A percentile compares a stretch with the other conserved stretches of the same genome.
These are phyloP conservation scores for Trilocha varians DNA, from an alignment of 2,888 invertebrate species.

Conservation along the genomic window DNA sequence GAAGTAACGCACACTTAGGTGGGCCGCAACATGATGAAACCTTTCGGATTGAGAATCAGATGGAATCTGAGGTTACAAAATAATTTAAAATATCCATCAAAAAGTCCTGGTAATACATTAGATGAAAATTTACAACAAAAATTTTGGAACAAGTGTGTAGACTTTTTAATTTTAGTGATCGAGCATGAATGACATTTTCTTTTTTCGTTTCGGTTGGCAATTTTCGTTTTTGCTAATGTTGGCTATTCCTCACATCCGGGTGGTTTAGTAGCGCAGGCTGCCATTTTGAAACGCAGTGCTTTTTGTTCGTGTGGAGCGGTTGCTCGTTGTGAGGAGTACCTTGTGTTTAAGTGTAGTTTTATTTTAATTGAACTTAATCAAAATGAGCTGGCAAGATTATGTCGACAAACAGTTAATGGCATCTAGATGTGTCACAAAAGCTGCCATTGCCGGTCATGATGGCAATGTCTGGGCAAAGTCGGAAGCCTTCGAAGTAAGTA, in stretches of 20 bases:
- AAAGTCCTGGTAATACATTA: too few species aligned
- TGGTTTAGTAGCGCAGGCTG: constrained; percentile 59
- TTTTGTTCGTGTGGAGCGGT: constrained; percentile 73
- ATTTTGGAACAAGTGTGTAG: too few species aligned
- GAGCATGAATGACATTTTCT: constrained; percentile 2
- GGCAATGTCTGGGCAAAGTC: constrained; percentile 97
- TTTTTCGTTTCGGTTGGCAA: not conserved
- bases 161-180: not conserved
- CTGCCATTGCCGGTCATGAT: constrained; percentile 95
- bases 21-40: too few species aligned
- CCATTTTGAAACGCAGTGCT: constrained; percentile 73
- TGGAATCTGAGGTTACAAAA: too few species aligned
- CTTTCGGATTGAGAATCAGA: too few species aligned
- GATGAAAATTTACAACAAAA: too few species aligned
- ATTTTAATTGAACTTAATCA: constrained; percentile 71
- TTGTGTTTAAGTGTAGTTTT: constrained; percentile 70
- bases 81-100: too few species aligned
- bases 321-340: constrained; percentile 66
- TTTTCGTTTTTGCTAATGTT: constrained; percentile 22
- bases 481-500: constrained; percentile 93
- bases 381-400: constrained; percentile 99
- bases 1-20: too few species aligned
- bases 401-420: constrained; percentile 97
- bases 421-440: constrained; percentile 94
- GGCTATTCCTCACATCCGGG: constrained; percentile 46